phyloP scores from a whole-genome alignment of 1,140 invertebrate species.

The Arion vulgaris region DNA sequence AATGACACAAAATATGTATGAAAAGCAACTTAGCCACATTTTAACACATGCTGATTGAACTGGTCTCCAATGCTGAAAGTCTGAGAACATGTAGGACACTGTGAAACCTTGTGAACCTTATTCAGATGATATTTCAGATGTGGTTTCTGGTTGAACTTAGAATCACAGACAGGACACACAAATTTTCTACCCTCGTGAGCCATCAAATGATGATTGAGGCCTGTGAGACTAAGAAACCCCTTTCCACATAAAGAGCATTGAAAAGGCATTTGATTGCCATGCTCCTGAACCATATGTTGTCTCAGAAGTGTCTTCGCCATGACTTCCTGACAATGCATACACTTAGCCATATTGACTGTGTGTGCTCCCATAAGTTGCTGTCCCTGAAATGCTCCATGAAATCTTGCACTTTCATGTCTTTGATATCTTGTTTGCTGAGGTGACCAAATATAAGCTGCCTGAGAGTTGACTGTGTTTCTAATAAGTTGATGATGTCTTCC shows the following conservation, averaged over 20 bases:
- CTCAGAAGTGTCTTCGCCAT: background rate
- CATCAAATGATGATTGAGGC: constrained; percentile 26
- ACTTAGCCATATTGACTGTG: constrained; percentile 1
- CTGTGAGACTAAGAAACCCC: constrained; percentile 19
- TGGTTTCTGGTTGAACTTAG: constrained; percentile 29
- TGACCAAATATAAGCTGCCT: background rate
- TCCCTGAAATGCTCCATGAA: background rate
- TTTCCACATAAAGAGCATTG: constrained; percentile 19
- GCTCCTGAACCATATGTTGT: constrained; percentile 2
- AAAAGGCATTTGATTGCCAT: constrained; percentile 19
- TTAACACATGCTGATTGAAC: constrained; percentile 30
- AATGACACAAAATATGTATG: no score
- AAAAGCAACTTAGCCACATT: background rate
- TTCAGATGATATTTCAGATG: constrained; percentile 31
- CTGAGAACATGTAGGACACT: constrained; percentile 1
- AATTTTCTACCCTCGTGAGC: constrained; percentile 34
- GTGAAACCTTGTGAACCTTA: constrained; percentile 16
- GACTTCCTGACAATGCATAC: constrained; percentile 4
- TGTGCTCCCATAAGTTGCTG: background rate
- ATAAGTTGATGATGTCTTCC: background rate
- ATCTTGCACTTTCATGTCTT: background rate
- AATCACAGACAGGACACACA: constrained; percentile 28
- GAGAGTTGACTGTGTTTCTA: background rate
- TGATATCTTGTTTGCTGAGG: background rate
- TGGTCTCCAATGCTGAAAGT: constrained; percentile 23